Evolutionary conservation across 2,797 vertebrate genomes (phyloP).

Genomic region (Esox masquinongy): DNA sequence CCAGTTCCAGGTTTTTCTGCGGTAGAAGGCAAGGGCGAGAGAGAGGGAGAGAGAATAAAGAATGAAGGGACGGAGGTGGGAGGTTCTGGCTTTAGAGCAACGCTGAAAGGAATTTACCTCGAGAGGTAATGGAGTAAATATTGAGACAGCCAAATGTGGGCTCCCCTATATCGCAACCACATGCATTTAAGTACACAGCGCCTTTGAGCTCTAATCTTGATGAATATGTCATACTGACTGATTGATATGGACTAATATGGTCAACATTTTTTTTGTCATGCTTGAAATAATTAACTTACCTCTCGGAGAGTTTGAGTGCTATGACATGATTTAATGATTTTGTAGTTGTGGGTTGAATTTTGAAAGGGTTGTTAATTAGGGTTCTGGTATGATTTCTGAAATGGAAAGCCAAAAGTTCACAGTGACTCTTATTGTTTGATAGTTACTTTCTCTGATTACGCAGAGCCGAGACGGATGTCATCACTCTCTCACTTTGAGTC

Average conservation of each 20-base stretch:
- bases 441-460: conserved; percentile 25
- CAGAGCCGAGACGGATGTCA: conserved; percentile 27
- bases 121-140: conserved; percentile 18
- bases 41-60: not conserved
- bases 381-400: not conserved
- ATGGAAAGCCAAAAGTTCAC: not conserved
- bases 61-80: not conserved
- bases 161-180: conserved; percentile 4
- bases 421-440: not conserved
- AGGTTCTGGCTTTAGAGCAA: not conserved
- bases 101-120: conserved; percentile 11
- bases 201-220: conserved; percentile 25
- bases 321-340: not conserved
- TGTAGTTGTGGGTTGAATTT: not conserved
- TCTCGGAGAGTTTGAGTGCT: conserved; percentile 3
- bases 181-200: conserved; percentile 15
- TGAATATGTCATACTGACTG: conserved; percentile 13
- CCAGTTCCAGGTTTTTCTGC: not conserved
- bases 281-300: not conserved
- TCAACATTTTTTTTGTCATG: not conserved
- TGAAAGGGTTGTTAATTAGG: not conserved
- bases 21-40: not conserved
- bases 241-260: conserved; percentile 18
- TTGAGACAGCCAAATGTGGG: conserved; percentile 12
- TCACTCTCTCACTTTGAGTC: conserved; percentile 12